Evolutionary conservation across 2,888 invertebrate species (phyloP).

Genomic region (Cosmorhoe ocellata): DNA sequence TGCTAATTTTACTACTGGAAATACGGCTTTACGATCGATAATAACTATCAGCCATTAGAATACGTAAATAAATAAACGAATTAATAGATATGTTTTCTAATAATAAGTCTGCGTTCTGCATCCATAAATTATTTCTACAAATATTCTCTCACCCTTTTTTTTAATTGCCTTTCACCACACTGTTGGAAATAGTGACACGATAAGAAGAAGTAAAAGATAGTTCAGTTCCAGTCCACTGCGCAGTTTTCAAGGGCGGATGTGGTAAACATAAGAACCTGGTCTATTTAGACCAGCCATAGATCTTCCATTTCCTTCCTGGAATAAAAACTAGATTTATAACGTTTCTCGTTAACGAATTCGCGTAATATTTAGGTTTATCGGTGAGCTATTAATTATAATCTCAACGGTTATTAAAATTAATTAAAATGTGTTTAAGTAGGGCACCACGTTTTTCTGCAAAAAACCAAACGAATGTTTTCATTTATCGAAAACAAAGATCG

Average conservation of each 20-base stretch:
- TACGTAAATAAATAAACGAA: slow-evolving; percentile 15
- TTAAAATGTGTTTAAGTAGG: slow-evolving; percentile 14
- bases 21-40: slow-evolving; percentile 25
- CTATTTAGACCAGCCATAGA: slow-evolving; percentile 11
- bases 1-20: slow-evolving; percentile 24
- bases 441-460: slow-evolving; percentile 11
- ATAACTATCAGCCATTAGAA: slow-evolving; percentile 13
- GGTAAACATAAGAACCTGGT: slow-evolving; percentile 13
- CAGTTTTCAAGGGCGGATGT: slow-evolving; percentile 18
- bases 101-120: too few relatives aligned
- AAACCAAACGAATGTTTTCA: not conserved
- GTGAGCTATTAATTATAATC: slow-evolving; percentile 32
- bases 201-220: too few relatives aligned
- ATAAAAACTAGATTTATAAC: slow-evolving; percentile 19
- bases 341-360: slow-evolving; percentile 26
- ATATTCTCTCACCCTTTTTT: too few relatives aligned
- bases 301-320: slow-evolving; percentile 24
- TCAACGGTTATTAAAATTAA: slow-evolving; percentile 26
- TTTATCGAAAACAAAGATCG: slow-evolving; percentile 3
- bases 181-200: too few relatives aligned
- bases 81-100: slow-evolving; percentile 12
- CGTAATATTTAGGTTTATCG: slow-evolving; percentile 45
- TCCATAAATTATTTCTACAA: too few relatives aligned
- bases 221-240: slow-evolving; percentile 3
- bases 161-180: too few relatives aligned